phyloP scores from a whole-genome alignment of 2,797 vertebrate genomes.

The Buphagus erythrorhynchus region DNA sequence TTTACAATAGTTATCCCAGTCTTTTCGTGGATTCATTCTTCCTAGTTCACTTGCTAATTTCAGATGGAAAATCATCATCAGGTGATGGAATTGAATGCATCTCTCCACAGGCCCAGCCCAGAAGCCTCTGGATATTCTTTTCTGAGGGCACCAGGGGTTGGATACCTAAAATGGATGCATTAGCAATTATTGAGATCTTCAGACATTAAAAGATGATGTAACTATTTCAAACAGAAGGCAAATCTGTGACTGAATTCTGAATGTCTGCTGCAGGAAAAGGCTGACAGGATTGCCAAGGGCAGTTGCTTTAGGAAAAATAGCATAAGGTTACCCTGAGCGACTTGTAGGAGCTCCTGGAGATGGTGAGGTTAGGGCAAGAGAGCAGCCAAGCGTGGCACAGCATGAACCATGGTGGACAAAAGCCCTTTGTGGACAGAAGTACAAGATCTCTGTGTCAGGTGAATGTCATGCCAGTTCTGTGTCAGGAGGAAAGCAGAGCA shows the following conservation, averaged over 20 bases:
- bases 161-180: neutral
- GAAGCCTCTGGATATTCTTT: neutral
- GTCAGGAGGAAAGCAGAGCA: neutral
- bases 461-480: neutral
- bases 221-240: neutral
- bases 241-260: neutral
- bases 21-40: neutral
- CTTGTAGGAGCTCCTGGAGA: neutral
- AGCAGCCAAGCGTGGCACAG: neutral
- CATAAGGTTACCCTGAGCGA: neutral
- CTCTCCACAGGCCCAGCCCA: neutral
- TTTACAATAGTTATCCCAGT: neutral
- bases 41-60: neutral
- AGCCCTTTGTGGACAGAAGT: neutral
- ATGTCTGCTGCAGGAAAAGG: neutral
- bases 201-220: neutral
- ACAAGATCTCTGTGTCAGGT: neutral
- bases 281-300: neutral
- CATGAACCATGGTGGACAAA: rapidly evolving
- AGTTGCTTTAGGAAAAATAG: neutral
- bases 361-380: neutral
- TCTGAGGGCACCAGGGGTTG: neutral
- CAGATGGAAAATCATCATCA: neutral
- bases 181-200: neutral
- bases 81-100: neutral